phyloP scores from a whole-genome alignment of 1,140 invertebrate genomes.

The Nasonia giraulti region DNA sequence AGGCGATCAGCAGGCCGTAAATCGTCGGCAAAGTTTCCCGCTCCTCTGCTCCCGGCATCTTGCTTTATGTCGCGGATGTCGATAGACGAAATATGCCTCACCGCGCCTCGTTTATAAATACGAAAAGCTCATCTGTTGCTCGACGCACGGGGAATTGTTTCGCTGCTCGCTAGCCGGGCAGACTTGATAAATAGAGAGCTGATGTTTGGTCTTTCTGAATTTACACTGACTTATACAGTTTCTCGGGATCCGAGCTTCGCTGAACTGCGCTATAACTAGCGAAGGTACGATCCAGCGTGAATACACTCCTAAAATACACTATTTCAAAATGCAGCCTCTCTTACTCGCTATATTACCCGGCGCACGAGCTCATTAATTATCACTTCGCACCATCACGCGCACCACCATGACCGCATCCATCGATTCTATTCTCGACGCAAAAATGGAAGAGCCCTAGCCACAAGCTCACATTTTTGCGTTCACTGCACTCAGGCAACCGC shows the following conservation, averaged over 20 bases:
- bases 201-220: background rate
- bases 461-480: background rate
- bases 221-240: background rate
- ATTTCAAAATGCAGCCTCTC: too few species aligned
- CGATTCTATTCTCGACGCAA: background rate
- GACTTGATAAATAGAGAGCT: background rate
- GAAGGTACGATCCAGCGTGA: too few species aligned
- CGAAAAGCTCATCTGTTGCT: constrained; percentile 30
- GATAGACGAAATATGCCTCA: constrained; percentile 6
- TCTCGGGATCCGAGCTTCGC: too few species aligned
- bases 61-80: background rate
- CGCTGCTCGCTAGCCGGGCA: too few species aligned
- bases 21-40: constrained; percentile 67
- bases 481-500: background rate
- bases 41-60: constrained; percentile 36
- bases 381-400: too few species aligned
- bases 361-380: background rate
- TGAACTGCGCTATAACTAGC: too few species aligned
- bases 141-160: too few species aligned
- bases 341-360: too few species aligned
- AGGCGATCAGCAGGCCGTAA: constrained; percentile 71
- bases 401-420: background rate
- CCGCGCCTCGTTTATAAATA: constrained; percentile 17
- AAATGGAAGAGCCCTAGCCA: background rate
- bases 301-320: too few species aligned